A percentile compares a stretch with the other conserved stretches of the same genome.
Evolutionary conservation across 2,888 invertebrate species (phyloP).

Genomic region (Pedicia rivosa): DNA sequence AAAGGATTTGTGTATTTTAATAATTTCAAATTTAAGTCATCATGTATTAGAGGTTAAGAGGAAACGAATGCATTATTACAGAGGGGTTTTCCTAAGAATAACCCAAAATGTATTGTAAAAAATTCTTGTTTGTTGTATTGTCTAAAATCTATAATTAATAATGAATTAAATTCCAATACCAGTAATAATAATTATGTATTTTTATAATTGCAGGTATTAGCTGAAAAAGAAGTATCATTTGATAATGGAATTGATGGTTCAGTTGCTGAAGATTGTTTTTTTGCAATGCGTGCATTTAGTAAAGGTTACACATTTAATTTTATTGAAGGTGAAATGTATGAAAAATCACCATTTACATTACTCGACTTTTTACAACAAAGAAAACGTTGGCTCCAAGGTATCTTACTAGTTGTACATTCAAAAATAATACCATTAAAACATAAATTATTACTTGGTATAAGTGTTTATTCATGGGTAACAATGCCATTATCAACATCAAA

Average conservation of each 20-base stretch:
- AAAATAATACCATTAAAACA: slow-evolving; percentile 61
- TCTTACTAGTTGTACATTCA: slow-evolving; percentile 75
- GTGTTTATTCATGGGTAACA: slow-evolving; percentile 93
- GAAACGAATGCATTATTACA: too few relatives aligned
- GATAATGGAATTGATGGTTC: slow-evolving; percentile 95
- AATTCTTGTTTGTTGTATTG: too few relatives aligned
- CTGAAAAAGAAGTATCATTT: slow-evolving; percentile 84
- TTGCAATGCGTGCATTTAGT: slow-evolving; percentile 87
- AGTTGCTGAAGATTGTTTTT: slow-evolving; percentile 95
- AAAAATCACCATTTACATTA: slow-evolving; percentile 89
- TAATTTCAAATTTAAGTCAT: too few relatives aligned
- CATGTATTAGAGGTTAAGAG: too few relatives aligned
- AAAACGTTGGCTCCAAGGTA: slow-evolving; percentile 91
- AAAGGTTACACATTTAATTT: slow-evolving; percentile 89
- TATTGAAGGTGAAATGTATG: slow-evolving; percentile 98
- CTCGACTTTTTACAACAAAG: slow-evolving; percentile 93
- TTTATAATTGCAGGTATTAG: slow-evolving; percentile 48
- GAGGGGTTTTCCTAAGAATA: too few relatives aligned
- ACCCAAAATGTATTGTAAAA: too few relatives aligned
- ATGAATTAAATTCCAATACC: too few relatives aligned
- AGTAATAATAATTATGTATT: background rate
- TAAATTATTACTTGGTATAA: slow-evolving; percentile 68
- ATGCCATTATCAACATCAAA: slow-evolving; percentile 86
- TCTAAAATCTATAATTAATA: too few relatives aligned
- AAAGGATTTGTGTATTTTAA: too few relatives aligned